Evolutionary conservation across 2,888 invertebrate species (phyloP).

Genomic region (Temnothorax unifasciatus): DNA sequence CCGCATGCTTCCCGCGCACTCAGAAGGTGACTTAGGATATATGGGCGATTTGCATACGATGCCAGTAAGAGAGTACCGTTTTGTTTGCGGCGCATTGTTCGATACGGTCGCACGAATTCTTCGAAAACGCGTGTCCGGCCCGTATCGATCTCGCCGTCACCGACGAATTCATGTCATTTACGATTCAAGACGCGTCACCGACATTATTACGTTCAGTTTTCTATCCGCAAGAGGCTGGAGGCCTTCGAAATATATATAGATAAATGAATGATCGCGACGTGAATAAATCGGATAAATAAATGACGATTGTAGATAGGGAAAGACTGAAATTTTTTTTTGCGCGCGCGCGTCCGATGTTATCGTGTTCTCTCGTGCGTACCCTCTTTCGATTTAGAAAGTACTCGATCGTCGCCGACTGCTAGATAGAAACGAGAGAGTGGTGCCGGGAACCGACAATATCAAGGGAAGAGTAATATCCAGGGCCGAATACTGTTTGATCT

Average conservation of each 20-base stretch:
- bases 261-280: conserved; percentile 13
- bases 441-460: conserved; percentile 68
- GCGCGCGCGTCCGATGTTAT: conserved; percentile 65
- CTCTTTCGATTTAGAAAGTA: conserved; percentile 70
- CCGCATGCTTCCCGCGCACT: conserved; percentile 84
- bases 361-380: conserved; percentile 54
- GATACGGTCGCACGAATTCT: conserved; percentile 24
- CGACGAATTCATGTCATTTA: conserved; percentile 14
- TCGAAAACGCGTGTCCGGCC: conserved; percentile 34
- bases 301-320: conserved; percentile 17
- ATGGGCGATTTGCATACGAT: conserved; percentile 85
- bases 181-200: conserved; percentile 39
- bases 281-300: conserved; percentile 24
- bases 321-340: conserved; percentile 17
- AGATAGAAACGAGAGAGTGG: conserved; percentile 73
- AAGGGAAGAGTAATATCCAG: conserved; percentile 77
- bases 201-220: neutral
- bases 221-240: neutral
- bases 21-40: conserved; percentile 82
- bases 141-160: conserved; percentile 34
- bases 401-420: conserved; percentile 73
- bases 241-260: neutral
- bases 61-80: conserved; percentile 78
- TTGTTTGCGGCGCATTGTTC: conserved; percentile 53
- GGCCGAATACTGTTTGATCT: conserved; percentile 80